Base-by-base conservation (phyloP, 2,797 vertebrate genomes). In the Acrossocheilus wenchowensis region DNA sequence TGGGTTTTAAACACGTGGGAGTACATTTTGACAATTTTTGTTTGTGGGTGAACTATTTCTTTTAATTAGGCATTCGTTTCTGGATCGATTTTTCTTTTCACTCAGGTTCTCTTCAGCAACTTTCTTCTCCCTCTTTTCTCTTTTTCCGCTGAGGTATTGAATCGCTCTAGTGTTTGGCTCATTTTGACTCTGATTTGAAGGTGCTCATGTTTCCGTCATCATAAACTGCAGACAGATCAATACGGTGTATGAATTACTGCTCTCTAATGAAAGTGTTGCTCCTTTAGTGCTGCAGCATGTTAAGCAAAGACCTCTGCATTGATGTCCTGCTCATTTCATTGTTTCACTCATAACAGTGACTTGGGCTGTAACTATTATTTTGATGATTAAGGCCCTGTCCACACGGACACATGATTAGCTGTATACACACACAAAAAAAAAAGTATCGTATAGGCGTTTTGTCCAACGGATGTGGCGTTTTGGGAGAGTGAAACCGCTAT, bases 191-290 rank as follows among this genome's bases (percentile, higher is more conserved):
- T 80, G n/a, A 78, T 83, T 86, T 83, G 52, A 82, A 77, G 64
- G 50, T 3, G 68, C 75, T 83, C 57, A 4, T 39, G 43, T 77
- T 80, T 84, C 88, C 23, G 26, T 62, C 73, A 17, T 81, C 69
- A 84, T 77, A 83, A 88, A 80, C 60, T 78, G 52, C 78, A 54
- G 81, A 45, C 64, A 2, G 78, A 88, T 88, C 86, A 78, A 87
- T 85, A 82, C 19, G 1, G 36, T 19, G 69, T 71, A 78, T 89
- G 66, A 83, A 90, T 88, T 82, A 71, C 82, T 64, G 75, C 72
- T 85, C 62, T 82, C 34, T 89, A 85, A 88, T 85, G 62, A 87
- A 75, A 83, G 79, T 39, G 23, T 41, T 62, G 39, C 68, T 73
- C 34, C 73, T 72, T 81, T 30, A 64, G 26, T 64, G 82, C 72